Percentiles rank a stretch among this genome's conserved stretches.
Conservation (phyloP, 2,797 vertebrate genomes). For the Arremon brunneinucha region DNA sequence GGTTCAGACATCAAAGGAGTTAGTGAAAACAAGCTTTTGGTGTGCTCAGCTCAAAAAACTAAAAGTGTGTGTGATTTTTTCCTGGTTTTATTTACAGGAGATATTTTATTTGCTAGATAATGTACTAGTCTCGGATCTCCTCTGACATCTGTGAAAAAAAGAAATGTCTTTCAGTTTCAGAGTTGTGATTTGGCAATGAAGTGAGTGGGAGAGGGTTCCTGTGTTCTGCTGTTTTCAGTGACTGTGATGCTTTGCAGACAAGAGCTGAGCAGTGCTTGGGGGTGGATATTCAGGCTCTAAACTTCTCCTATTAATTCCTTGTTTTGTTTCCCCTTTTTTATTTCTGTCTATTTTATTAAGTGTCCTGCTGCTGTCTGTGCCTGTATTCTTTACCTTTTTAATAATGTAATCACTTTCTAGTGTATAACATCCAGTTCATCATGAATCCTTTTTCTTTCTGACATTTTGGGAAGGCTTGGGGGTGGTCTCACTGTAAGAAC, state of each 20-base stretch:
- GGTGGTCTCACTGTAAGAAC: neutral
- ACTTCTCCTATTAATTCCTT: neutral
- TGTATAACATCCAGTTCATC: neutral
- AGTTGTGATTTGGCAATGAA: neutral
- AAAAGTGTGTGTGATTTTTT: neutral
- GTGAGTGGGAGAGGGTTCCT: neutral
- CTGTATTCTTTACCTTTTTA: neutral
- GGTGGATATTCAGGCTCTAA: neutral
- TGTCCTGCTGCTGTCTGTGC: neutral
- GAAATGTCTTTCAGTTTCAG: neutral
- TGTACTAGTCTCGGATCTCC: neutral
- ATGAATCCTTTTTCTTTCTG: neutral
- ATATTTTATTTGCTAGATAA: neutral
- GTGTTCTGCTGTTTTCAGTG: neutral
- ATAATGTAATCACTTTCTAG: neutral
- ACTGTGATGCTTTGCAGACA: accelerated
- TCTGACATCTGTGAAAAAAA: neutral
- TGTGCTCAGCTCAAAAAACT: neutral
- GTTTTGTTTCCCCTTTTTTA: neutral
- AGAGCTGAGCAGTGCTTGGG: neutral
- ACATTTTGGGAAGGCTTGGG: neutral
- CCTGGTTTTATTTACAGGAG: neutral
- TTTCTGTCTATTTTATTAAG: neutral
- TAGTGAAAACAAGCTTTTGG: neutral
- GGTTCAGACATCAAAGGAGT: neutral